These are phyloP conservation scores for Orgyia antiqua DNA, from an alignment of 2,888 invertebrate genomes.

Conservation along the genomic window DNA sequence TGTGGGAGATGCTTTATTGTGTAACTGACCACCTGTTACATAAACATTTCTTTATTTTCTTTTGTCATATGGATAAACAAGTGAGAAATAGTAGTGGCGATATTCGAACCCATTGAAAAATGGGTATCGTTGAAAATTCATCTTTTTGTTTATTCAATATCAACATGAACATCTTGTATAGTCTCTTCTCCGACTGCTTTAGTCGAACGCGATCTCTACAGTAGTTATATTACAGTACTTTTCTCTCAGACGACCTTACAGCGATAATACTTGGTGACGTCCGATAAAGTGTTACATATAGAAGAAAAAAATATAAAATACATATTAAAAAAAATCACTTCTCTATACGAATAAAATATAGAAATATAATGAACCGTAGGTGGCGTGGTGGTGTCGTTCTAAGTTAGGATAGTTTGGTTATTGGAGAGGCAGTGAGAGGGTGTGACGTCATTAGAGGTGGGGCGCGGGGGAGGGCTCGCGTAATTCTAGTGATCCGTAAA, in stretches of 20 bases:
- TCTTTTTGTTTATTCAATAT: too few species aligned
- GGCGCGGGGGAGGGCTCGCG: constrained; percentile 23
- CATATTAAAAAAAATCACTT: constrained; percentile 57
- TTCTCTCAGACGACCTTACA: constrained; percentile 54
- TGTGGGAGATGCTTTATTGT: too few species aligned
- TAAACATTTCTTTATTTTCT: too few species aligned
- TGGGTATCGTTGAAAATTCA: too few species aligned
- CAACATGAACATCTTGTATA: too few species aligned
- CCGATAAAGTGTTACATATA: constrained; percentile 62
- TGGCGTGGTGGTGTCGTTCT: constrained; percentile 42
- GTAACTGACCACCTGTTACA: too few species aligned
- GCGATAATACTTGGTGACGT: constrained; percentile 66
- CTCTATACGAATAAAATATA: constrained; percentile 60
- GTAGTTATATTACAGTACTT: constrained; percentile 59
- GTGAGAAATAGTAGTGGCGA: too few species aligned
- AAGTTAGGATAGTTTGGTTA: constrained; percentile 48
- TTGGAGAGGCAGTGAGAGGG: constrained; percentile 2
- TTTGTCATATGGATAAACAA: too few species aligned
- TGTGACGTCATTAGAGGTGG: constrained; percentile 11
- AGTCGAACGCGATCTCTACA: constrained; percentile 33
- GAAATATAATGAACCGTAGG: constrained; percentile 49
- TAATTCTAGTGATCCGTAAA: constrained; percentile 35
- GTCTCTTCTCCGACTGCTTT: constrained; percentile 19
- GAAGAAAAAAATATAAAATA: constrained; percentile 57
- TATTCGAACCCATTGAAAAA: too few species aligned